Conservation (phyloP, 2,797 vertebrate species). For the Manis crassicaudata region DNA sequence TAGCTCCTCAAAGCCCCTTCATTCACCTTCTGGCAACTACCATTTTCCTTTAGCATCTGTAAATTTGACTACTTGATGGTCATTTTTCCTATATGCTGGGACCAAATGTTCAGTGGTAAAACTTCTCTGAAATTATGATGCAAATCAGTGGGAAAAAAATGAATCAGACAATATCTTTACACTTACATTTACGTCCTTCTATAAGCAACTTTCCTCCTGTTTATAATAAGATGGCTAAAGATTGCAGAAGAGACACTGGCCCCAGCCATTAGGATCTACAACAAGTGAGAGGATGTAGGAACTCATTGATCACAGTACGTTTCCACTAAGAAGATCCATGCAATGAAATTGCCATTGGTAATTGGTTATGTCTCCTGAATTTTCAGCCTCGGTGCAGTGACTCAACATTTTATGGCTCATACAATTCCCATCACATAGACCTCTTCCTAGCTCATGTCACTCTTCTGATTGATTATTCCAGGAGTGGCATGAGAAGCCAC, state of each 20-base stretch:
- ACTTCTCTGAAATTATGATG: conserved; percentile 29
- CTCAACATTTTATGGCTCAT: neutral
- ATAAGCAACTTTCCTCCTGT: neutral
- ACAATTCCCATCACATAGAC: neutral
- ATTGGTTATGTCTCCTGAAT: neutral
- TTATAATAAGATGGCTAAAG: conserved; percentile 23
- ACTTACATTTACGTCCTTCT: neutral
- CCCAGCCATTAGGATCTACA: neutral
- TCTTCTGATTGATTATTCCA: neutral
- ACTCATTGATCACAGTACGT: neutral
- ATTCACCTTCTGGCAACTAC: neutral
- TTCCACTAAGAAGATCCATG: neutral
- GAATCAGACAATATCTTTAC: neutral
- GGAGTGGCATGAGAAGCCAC: neutral
- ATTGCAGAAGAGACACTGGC: neutral
- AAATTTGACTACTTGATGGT: conserved; percentile 34
- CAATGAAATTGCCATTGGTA: neutral
- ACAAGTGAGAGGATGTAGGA: neutral
- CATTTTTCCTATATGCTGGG: conserved; percentile 40
- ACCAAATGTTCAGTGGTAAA: conserved; percentile 45
- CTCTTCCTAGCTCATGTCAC: neutral
- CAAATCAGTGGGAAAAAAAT: neutral
- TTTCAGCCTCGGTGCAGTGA: neutral
- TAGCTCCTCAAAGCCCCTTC: neutral
- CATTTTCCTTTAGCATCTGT: neutral